Evolutionary conservation across 2,113 vertebrate species (phyloP), one percentile per base, ranked within the genome.

Genomic region (Corythornis cristatus): DNA sequence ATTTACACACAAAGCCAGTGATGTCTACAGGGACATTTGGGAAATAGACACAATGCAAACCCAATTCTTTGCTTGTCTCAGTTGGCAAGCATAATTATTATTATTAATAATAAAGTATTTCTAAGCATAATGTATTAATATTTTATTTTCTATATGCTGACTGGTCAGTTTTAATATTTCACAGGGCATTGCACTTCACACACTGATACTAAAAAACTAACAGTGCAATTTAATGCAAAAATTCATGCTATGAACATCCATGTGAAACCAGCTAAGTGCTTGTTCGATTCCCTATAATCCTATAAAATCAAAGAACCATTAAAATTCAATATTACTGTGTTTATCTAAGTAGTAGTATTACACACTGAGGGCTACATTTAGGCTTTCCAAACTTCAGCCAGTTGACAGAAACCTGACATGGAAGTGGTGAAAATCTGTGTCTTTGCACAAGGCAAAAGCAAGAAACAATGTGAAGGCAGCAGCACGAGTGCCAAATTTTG

Each of bases 391-490:
- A 35, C 22, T 80, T 90, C 15, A 79, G 61, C 12, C 20, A 79
- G 62, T 61, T 85, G 64, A 50, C 10, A n/a, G 42, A 94, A 79
- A 87, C 53, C 60, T 92, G 82, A 74, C 85, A 62, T 6, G 73
- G 46, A 85, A 28, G 58, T 3, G 4, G 45, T 1, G 12, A 94
- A 96, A 83, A 65, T 31, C 54, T 67, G 13, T 42, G 16, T 54
- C 23, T 82, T 51, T 42, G 33, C 40, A 75, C 86, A 93, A 86
- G 35, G 68, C 76, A 93, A 82, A 86, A 86, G n/a, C 29, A 50
- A 83, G 65, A 89, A 95, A 91, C n/a, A 89, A 54, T 40, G 9
- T 60, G 58, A 90, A 77, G 83, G 56, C 76, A 70, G 77, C 68
- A 90, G 31, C 20, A 83, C 3, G 3, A 74, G 20, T 53, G 87